These are phyloP conservation scores for Phoebastria nigripes DNA, from an alignment of 2,797 vertebrate genomes.

Conservation along the genomic window DNA sequence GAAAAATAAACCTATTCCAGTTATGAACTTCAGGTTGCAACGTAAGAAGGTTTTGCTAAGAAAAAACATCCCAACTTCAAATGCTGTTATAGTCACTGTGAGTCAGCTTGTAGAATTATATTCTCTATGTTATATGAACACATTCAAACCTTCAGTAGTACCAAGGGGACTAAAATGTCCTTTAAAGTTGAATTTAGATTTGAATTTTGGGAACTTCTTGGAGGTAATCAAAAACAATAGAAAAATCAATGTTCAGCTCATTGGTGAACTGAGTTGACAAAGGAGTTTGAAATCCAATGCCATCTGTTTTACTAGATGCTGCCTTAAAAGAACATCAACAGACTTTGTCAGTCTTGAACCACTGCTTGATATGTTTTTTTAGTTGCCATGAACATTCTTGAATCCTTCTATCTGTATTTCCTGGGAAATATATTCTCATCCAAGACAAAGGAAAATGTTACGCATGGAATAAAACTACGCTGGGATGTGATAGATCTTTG, in stretches of 20 bases:
- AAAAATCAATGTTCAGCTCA: neutral
- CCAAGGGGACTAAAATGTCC: neutral
- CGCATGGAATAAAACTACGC: neutral
- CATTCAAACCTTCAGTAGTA: neutral
- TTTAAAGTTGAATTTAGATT: neutral
- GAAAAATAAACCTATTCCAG: neutral
- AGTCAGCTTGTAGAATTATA: neutral
- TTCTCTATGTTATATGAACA: neutral
- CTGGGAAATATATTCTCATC: neutral
- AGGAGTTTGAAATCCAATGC: neutral
- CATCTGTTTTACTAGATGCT: neutral
- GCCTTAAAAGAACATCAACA: neutral
- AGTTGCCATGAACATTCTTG: neutral
- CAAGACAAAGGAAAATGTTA: slow-evolving; percentile 11
- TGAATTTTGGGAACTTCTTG: neutral
- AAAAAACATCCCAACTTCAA: neutral
- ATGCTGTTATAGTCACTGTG: neutral
- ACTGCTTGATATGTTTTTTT: neutral
- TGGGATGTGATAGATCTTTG: slow-evolving; percentile 25
- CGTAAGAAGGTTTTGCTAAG: neutral
- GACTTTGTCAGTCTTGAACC: neutral
- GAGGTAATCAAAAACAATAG: neutral
- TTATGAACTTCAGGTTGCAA: neutral
- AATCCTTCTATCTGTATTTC: neutral
- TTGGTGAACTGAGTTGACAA: neutral